These are phyloP conservation scores for Nesidiocoris tenuis DNA, from an alignment of 2,888 invertebrate species.

Conservation along the genomic window DNA sequence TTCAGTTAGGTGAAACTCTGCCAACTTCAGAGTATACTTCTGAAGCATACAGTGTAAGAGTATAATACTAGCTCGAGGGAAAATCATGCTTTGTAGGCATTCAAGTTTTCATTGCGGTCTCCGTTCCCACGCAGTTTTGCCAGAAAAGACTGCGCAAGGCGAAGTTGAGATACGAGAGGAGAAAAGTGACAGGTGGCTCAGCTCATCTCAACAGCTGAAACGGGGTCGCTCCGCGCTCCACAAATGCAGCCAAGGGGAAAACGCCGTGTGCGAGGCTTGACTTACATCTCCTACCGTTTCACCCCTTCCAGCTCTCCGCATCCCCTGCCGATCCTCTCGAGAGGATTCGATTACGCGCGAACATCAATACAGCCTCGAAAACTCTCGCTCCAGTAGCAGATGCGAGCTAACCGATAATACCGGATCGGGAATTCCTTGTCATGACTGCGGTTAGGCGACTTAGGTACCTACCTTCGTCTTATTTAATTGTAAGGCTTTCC, in stretches of 20 bases:
- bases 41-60: too few species aligned
- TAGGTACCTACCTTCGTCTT: too few species aligned
- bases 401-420: background rate
- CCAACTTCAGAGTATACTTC: too few species aligned
- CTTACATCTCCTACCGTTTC: background rate
- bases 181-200: background rate
- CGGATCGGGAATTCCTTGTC: background rate
- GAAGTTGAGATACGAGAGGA: background rate
- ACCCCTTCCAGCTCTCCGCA: background rate
- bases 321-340: background rate
- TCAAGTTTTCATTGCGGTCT: too few species aligned
- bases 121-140: too few species aligned
- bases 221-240: background rate
- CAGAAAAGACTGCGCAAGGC: too few species aligned
- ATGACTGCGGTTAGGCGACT: too few species aligned
- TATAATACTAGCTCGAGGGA: too few species aligned
- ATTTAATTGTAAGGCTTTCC: too few species aligned
- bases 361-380: background rate
- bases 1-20: too few species aligned
- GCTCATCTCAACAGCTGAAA: background rate
- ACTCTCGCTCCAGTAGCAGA: background rate
- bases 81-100: too few species aligned
- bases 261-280: background rate
- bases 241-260: background rate
- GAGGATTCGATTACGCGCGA: background rate